phyloP scores from a whole-genome alignment of 2,888 invertebrate genomes.

The Melanargia galathea region DNA sequence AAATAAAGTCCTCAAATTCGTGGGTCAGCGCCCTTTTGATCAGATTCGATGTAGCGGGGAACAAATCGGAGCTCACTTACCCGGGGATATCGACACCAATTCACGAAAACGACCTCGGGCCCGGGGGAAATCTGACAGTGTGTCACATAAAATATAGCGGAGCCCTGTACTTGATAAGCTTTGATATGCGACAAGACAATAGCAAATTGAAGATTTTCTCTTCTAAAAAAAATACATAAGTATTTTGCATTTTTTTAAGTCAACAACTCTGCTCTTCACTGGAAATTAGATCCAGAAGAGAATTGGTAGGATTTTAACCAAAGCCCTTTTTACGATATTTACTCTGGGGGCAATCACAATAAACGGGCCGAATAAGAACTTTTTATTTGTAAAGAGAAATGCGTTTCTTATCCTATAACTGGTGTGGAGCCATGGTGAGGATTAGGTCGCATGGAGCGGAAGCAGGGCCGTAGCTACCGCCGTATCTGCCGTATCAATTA shows the following conservation, averaged over 20 bases:
- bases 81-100: conserved; percentile 31
- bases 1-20: no score
- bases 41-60: neutral
- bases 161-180: neutral
- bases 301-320: neutral
- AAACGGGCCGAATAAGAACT: conserved; percentile 22
- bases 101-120: conserved; percentile 12
- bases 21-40: conserved; percentile 11
- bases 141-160: conserved; percentile 10
- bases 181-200: neutral
- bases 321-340: conserved; percentile 19
- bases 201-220: neutral
- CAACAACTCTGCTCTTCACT: no score
- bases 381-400: conserved; percentile 28
- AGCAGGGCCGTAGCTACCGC: no score
- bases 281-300: no score
- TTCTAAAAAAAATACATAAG: neutral
- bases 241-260: no score
- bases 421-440: no score
- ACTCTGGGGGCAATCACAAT: conserved; percentile 32
- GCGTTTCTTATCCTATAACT: conserved; percentile 28
- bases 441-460: no score
- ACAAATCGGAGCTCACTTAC: conserved; percentile 4
- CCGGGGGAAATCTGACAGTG: conserved; percentile 31
- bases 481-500: no score